Percentiles rank a stretch among this genome's conserved stretches.
These are phyloP conservation scores for Toxotes lorentzi DNA, from an alignment of 2,797 vertebrate genomes.

Conservation along the genomic window DNA sequence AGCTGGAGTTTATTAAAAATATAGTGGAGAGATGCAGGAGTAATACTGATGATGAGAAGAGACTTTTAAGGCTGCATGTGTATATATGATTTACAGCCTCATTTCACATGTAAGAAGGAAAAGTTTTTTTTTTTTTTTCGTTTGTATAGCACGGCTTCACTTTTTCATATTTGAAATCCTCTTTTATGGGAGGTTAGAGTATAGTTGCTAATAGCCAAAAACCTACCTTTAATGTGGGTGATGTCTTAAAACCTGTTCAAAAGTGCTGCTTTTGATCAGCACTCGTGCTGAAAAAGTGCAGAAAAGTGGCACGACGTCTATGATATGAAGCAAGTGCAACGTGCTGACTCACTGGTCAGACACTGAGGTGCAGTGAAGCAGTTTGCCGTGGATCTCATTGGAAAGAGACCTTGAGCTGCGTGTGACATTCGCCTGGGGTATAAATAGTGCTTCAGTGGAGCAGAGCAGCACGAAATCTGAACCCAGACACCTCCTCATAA, in stretches of 20 bases:
- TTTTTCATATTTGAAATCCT: neutral
- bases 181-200: neutral
- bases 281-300: neutral
- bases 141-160: neutral
- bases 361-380: conserved; percentile 22
- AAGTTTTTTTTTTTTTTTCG: too few species aligned
- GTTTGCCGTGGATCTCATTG: conserved; percentile 8
- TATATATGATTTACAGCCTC: neutral
- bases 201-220: neutral
- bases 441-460: conserved; percentile 68
- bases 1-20: neutral
- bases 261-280: neutral
- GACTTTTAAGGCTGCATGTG: neutral
- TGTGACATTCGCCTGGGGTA: conserved; percentile 54
- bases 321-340: conserved; percentile 11
- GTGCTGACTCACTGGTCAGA: conserved; percentile 62
- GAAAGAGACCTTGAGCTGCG: conserved; percentile 41
- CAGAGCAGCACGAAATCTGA: conserved; percentile 64
- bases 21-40: neutral
- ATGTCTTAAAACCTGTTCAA: neutral
- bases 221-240: neutral
- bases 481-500: conserved; percentile 38
- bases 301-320: conserved; percentile 24
- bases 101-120: neutral
- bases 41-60: neutral